Base-by-base conservation (phyloP, 2,888 invertebrate genomes). In the Tetragonula carbonaria region DNA sequence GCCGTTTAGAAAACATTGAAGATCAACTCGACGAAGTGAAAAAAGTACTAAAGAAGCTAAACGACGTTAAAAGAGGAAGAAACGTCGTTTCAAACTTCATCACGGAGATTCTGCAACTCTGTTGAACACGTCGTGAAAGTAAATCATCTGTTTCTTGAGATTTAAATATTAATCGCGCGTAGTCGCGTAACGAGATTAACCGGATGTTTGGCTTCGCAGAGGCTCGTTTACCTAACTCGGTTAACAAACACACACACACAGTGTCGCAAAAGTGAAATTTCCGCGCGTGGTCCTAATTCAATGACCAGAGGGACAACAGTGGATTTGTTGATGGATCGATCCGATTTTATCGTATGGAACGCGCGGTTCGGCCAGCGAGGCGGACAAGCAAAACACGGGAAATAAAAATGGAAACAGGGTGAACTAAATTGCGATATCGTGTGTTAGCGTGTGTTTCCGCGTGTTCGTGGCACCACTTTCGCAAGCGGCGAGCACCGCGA, bases 401-500 rank as follows among this genome's bases (percentile, higher is more conserved):
- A 72, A 45, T 23, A 45, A 45, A 59, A 18, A 33, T 53, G 33
- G 74, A 65, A 74, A 74, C 74, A 65, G 28, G 33, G 51, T 51
- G 74, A 63, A 65, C n/a, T 68, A 70, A 68, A 68, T 59, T n/a
- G 33, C 18, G 33, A 68, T n/a, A 50, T 51, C 62, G 5, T 11
- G 8, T 50, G 16, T 16, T 57, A 6, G 4, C 33, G 16, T 45
- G 16, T 45, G 55, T 21, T 33, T n/a, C 3, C 33, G 62, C 23
- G 59, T 67, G 23, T 23, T 67, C 67, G 72, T 53, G 28, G 53
- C 57, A 59, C 68, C 57, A 59, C 68, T 79, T 74, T 65, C 73
- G 74, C 57, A 53, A 51, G 50, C 62, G 53, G 18, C 23, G 53
- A 51, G 51, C 51, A 53, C 33, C 72, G 67, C 59, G 78, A 68